Percentiles rank a stretch among this genome's conserved stretches.
Conservation (phyloP, 1,140 invertebrate genomes). For the Trissolcus basalis region DNA sequence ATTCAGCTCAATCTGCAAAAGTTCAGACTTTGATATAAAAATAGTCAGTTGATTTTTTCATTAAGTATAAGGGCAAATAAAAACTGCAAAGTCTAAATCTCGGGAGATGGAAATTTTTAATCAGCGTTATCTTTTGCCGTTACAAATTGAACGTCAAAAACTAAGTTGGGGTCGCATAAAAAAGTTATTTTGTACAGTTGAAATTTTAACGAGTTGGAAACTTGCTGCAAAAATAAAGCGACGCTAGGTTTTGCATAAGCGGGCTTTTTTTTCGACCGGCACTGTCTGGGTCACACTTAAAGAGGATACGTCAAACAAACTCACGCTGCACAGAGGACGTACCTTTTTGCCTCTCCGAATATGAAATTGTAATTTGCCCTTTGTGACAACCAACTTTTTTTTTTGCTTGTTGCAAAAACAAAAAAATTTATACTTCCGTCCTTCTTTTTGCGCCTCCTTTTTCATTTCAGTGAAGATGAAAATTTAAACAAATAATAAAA, state of each 20-base stretch:
- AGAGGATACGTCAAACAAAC: conserved; percentile 62
- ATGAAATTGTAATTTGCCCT: conserved; percentile 38
- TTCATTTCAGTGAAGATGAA: no score
- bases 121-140: no score
- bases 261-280: conserved; percentile 58
- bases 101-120: no score
- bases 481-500: no score
- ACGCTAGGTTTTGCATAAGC: conserved; percentile 29
- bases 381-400: conserved; percentile 27
- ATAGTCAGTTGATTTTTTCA: no score
- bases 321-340: conserved; percentile 49
- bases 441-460: conserved; percentile 2
- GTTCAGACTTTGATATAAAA: background rate
- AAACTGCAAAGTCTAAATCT: no score
- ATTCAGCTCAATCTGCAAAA: no score
- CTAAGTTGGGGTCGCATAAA: no score
- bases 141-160: no score
- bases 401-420: conserved; percentile 21
- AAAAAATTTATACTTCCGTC: conserved; percentile 21
- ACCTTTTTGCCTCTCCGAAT: conserved; percentile 41
- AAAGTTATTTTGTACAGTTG: background rate
- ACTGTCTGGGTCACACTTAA: conserved; percentile 69
- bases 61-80: no score
- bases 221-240: conserved; percentile 33
- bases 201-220: conserved; percentile 37